Conservation (phyloP, 35 echinoderm and acorn worm genomes). For the Anneissia japonica region DNA sequence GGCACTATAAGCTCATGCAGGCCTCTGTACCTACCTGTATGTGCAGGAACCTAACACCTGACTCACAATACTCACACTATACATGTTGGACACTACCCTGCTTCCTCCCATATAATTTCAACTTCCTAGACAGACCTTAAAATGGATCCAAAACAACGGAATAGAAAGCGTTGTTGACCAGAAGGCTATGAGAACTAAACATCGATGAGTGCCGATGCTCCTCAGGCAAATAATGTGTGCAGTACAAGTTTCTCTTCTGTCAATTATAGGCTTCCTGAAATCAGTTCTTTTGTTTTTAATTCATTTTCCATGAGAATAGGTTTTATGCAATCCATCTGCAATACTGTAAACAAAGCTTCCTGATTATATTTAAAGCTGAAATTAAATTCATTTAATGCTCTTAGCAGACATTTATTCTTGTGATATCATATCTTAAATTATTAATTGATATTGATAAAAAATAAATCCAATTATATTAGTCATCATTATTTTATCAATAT, state of each 20-base stretch:
- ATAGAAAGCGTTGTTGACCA: not conserved
- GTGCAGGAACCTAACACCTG: not conserved
- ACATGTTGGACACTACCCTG: not conserved
- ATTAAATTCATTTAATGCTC: no score
- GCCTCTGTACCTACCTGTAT: not conserved
- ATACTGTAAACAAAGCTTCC: not conserved
- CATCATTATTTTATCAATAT: no score
- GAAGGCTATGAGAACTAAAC: not conserved
- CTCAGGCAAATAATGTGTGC: not conserved
- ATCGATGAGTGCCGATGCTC: not conserved
- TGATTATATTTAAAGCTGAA: not conserved
- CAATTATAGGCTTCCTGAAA: not conserved
- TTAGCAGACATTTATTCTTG: no score
- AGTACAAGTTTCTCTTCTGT: not conserved
- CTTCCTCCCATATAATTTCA: not conserved
- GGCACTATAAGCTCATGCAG: not conserved
- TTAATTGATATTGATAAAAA: no score
- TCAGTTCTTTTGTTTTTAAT: not conserved
- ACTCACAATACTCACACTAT: not conserved
- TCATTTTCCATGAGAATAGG: no score
- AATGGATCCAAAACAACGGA: not conserved
- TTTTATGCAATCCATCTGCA: no score
- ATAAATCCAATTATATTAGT: no score
- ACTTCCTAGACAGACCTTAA: not conserved
- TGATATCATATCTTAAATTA: no score